Conservation (phyloP, 2,888 invertebrate genomes). For the Erebia ligea region DNA sequence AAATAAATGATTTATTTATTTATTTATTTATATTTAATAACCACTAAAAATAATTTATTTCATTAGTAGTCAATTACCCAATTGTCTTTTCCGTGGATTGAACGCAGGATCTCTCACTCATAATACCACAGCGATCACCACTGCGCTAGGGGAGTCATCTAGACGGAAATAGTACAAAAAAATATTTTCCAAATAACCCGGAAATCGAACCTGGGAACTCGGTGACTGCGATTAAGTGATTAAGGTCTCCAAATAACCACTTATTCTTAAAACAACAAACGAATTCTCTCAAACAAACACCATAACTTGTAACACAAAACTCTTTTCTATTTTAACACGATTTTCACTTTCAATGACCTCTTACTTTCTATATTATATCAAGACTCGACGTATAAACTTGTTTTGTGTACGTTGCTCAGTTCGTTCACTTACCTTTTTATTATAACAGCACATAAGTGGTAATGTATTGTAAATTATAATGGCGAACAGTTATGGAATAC, state of each 20-base stretch:
- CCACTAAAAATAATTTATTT: too few relatives aligned
- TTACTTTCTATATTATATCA: slow-evolving; percentile 47
- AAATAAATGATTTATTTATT: too few relatives aligned
- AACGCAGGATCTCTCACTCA: too few relatives aligned
- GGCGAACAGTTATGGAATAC: slow-evolving; percentile 9
- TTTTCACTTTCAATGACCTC: slow-evolving; percentile 52
- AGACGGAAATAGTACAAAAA: neutral
- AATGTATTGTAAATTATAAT: slow-evolving; percentile 4
- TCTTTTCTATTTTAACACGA: slow-evolving; percentile 46
- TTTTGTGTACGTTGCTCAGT: slow-evolving; percentile 12
- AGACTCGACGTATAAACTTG: slow-evolving; percentile 7
- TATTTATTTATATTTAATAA: too few relatives aligned
- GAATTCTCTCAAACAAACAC: slow-evolving; percentile 14
- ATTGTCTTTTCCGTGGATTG: too few relatives aligned
- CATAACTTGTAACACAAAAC: slow-evolving; percentile 20
- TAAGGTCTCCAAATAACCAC: neutral
- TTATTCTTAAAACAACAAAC: slow-evolving; percentile 11
- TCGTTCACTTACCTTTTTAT: slow-evolving; percentile 1
- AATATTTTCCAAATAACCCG: neutral
- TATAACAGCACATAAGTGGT: slow-evolving; percentile 11
- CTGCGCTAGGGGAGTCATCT: too few relatives aligned
- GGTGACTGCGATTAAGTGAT: neutral
- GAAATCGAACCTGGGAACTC: slow-evolving; percentile 3
- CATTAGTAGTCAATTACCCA: too few relatives aligned
- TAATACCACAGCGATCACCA: too few relatives aligned